These are phyloP conservation scores for Agonopterix heracliana DNA, from an alignment of 2,888 invertebrate genomes.

Conservation along the genomic window DNA sequence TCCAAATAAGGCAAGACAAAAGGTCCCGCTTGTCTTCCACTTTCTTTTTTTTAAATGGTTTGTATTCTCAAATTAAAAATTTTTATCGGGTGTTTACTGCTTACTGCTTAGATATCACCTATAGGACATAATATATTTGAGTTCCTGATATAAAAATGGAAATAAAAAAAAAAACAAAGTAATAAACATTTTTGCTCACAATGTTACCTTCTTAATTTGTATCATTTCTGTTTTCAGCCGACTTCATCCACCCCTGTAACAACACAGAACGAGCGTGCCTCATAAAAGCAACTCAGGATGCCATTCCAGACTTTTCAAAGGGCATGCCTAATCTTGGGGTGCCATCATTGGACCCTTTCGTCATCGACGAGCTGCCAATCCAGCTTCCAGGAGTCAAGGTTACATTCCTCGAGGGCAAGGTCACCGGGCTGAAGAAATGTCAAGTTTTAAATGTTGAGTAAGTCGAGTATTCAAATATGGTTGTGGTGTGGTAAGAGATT, in stretches of 20 bases:
- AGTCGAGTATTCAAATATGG: conserved; percentile 28
- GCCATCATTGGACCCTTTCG: conserved; percentile 58
- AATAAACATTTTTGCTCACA: no score
- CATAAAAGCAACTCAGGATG: conserved; percentile 57
- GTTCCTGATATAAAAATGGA: no score
- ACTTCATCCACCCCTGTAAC: conserved; percentile 65
- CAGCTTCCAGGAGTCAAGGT: conserved; percentile 68
- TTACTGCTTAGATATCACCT: no score
- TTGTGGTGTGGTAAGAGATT: no score
- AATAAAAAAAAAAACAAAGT: no score
- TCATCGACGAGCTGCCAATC: conserved; percentile 62
- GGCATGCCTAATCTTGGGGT: conserved; percentile 59
- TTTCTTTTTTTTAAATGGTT: no score
- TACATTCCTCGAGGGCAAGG: conserved; percentile 60
- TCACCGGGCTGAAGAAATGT: conserved; percentile 60
- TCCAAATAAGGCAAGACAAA: no score
- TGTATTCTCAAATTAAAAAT: no score
- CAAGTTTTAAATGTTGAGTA: conserved; percentile 66
- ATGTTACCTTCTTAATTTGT: no score
- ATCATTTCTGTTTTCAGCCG: conserved; percentile 34
- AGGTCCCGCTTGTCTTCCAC: no score
- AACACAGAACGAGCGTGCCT: conserved; percentile 56
- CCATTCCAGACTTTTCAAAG: conserved; percentile 60
- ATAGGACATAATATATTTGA: no score
- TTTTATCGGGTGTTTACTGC: no score